Conservation (phyloP, 92 coral and sea anemone species). For the Chrysogorgia sp. region DNA sequence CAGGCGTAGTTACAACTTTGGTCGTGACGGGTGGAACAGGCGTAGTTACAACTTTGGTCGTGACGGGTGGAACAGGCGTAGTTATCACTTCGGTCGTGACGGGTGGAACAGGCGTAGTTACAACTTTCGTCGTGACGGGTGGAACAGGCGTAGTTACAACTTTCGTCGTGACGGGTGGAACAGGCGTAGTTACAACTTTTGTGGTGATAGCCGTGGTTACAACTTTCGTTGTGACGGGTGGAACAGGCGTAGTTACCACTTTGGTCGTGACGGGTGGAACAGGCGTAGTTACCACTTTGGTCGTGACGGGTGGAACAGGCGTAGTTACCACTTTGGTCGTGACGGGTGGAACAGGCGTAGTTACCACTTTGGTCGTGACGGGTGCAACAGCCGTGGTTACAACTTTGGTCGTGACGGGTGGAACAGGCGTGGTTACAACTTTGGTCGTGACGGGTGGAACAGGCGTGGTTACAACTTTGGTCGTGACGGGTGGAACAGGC, state of each 20-base stretch:
- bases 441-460: no score
- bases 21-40: background rate
- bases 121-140: background rate
- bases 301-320: no score
- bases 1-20: background rate
- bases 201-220: background rate
- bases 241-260: background rate
- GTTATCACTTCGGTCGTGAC: background rate
- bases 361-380: no score
- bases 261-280: background rate
- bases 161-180: background rate
- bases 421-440: no score
- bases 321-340: no score
- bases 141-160: background rate
- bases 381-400: no score
- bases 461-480: no score
- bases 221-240: background rate
- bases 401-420: no score
- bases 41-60: conserved; percentile 1
- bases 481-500: no score
- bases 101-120: background rate
- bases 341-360: no score
- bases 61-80: background rate
- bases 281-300: no score
- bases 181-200: background rate